Base-by-base conservation (phyloP, 2,113 vertebrate species). In the Candoia aspera region DNA sequence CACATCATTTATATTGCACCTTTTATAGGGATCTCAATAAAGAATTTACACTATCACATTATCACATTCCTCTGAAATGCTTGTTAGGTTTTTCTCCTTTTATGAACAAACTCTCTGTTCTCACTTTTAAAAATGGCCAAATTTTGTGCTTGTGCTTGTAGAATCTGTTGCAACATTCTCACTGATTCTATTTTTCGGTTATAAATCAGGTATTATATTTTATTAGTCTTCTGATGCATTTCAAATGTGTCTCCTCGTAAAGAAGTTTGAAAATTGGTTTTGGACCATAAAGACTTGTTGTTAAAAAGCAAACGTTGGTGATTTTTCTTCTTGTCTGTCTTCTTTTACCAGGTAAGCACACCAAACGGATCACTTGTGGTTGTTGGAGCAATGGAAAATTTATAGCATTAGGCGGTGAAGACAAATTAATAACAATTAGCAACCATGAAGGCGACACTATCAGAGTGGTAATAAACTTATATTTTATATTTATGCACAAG, bases 361-460 rank as follows among this genome's bases (percentile, higher is more conserved):
- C 98, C 79, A 99, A 98, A 95, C 98, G 96, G 93, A 99, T 99
- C 95, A 99, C 98, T 12, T 99, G 99, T 95, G 99, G 99, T 19
- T 99, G 98, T 87, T 99, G 99, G 99, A 99, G 98, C 94, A 95
- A 94, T 95, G 99, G 99, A 95, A 99, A 99, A 95, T 97, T 99
- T 3, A 96, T 99, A 95, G 99, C 99, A 84, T 97, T 99, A 60
- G 99, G 99, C 21, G 98, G 99, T 53, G 99, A 99, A 94, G 99
- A 99, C 96, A 98, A 97, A 97, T 98, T 97, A 79, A 96, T 99
- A 55, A 99, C 98, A 84, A 96, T 99, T 96, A 99, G 98, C 97
- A 99, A 98, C 96, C 98, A 99, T 23, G 99, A 99, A 95, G 99
- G 99, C 1, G 99, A 99, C 97, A 99, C 99, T 0, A 95, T 99